Evolutionary conservation across 2,888 invertebrate species (phyloP), one percentile per base, ranked within the genome.

Genomic region (Axea sp.): DNA sequence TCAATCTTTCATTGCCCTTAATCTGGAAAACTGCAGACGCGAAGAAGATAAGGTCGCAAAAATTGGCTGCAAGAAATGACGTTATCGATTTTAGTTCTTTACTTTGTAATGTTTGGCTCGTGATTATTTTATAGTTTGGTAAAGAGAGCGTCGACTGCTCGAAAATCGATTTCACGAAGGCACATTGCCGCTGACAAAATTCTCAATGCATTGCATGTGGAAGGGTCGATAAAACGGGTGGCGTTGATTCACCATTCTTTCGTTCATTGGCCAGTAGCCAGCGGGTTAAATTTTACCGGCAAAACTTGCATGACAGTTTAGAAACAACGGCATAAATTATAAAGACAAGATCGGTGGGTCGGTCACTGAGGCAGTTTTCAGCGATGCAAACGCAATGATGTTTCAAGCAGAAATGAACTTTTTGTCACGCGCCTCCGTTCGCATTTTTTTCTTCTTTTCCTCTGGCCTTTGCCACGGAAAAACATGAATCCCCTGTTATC

Each of bases 171-270:
- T 78, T 71, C 39, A 64, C 74, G 72, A 53, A 76, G 68, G 67
- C 75, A 69, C 76, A 76, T 76, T 73, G 69, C 72, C 73, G 67
- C 43, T 39, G 47, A 45, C 73, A 73, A 76, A 81, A 77, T 77
- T 73, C 75, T 75, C 74, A 75, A 80, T 78, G 73, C 59, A 75
- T 72, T 64, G 74, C 53, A 45, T 49, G 73, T 55, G 59, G 51
- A 35, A 76, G 77, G 81, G 77, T 80, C 82, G 80, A 82, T 82
- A 80, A 79, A 79, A 78, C 80, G 77, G 69, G 65, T 69, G 49
- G 51, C 28, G 57, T 68, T 51, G 59, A 68, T 68, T 68, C 51
- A 43, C 35, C 55, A 24, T 15, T 22, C 31, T 24, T 55, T 76
- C 77, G 65, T 60, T 71, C 68, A 79, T 78, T 81, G 80, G 80